Base-by-base conservation (phyloP, 2,888 invertebrate species). In the Athrips mouffetella region DNA sequence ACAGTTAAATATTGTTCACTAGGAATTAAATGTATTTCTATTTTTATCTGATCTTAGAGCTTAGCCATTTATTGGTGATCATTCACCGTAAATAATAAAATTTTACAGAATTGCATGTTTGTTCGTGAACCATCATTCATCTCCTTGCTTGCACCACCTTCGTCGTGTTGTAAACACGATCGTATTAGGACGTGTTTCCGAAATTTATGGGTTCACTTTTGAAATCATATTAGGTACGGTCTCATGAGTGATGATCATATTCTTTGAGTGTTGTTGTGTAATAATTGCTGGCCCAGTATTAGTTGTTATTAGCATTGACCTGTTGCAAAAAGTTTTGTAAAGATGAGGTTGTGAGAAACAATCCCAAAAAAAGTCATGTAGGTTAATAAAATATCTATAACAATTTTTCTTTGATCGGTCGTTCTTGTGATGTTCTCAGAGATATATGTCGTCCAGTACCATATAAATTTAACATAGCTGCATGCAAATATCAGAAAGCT, bases 401-500 rank as follows among this genome's bases (percentile, higher is more conserved):
- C n/a, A 27, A 2, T 10, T 8, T 2, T 16, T 35, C 18, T 15
- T 2, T 15, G 15, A 31, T 15, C 7, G 15, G 31, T 31, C 2
- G 37, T 21, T 33, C n/a, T 33, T 13, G 15, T n/a, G 40, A 40
- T 25, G 25, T 40, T 16, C n/a, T 18, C 29, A 11, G 3, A 25
- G n/a, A 42, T 15, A 23, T 41, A n/a, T n/a, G n/a, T n/a, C n/a
- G n/a, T n/a, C n/a, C n/a, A 25, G 8, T 7, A 16, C 13, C 13
- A 25, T 8, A 5, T 27, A 5, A 15, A 2, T n/a, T 15, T 39
- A 33, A 39, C 53, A 58, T 58, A 60, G 59, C 56, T 62, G 64
- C 69, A 78, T 76, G 73, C 67, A 73, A 39, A 50, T 74, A 68
- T 74, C 79, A 80, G 80, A 80, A 80, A 77, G 79, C 67, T 70